These are phyloP conservation scores for Eulemur rufifrons DNA, from an alignment of 2,113 vertebrate species.

Conservation along the genomic window DNA sequence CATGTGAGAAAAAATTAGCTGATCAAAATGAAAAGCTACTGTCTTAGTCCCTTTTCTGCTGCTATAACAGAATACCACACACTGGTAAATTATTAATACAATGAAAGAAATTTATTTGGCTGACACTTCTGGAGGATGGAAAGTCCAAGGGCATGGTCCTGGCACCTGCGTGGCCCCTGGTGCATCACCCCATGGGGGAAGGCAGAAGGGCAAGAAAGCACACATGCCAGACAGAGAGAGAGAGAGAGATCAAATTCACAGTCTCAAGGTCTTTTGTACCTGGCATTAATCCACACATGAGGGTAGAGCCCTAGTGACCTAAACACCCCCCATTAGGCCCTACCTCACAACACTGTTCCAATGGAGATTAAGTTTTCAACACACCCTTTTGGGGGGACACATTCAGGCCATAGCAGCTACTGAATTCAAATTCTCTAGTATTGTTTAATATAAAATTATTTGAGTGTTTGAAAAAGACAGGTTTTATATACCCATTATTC, in stretches of 20 bases:
- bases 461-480: neutral
- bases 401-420: neutral
- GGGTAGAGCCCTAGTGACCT: neutral
- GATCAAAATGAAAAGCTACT: neutral
- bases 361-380: neutral
- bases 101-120: neutral
- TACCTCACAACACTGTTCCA: neutral
- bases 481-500: neutral
- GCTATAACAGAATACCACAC: neutral
- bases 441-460: neutral
- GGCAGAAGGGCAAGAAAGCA: neutral
- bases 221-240: neutral
- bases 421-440: neutral
- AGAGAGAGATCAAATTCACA: neutral
- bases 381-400: neutral
- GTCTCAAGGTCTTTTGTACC: neutral
- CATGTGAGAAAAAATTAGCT: neutral
- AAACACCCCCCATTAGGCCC: neutral
- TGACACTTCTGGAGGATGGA: neutral
- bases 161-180: neutral
- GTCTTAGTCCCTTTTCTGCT: neutral
- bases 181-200: neutral
- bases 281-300: neutral
- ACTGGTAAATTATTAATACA: neutral
- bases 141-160: neutral